phyloP scores from a whole-genome alignment of 2,797 vertebrate species.

The Thaleichthys pacificus region DNA sequence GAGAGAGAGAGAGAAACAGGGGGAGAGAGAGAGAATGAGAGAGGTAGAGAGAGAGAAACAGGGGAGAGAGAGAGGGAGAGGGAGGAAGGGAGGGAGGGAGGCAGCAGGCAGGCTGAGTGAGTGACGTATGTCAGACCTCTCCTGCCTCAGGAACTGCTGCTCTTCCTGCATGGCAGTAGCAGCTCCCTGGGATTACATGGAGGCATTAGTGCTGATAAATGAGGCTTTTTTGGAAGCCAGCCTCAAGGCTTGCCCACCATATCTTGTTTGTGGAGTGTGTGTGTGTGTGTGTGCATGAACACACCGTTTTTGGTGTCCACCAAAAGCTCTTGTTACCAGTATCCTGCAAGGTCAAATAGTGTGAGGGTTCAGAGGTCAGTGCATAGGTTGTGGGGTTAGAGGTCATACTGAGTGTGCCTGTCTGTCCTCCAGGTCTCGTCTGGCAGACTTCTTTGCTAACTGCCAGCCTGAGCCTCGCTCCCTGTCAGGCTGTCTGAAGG shows the following conservation, averaged over 20 bases:
- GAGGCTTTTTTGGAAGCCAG: slow-evolving; percentile 55
- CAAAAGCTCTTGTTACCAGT: no score
- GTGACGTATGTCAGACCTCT: no score
- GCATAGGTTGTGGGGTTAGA: no score
- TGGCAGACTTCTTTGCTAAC: slow-evolving; percentile 96
- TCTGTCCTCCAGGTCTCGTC: slow-evolving; percentile 82
- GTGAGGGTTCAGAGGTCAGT: no score
- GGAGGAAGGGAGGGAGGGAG: no score
- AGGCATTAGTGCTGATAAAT: slow-evolving; percentile 60
- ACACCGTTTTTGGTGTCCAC: no score
- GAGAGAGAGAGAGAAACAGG: background rate
- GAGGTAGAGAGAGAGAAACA: no score
- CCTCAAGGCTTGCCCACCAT: slow-evolving; percentile 34
- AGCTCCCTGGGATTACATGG: slow-evolving; percentile 57
- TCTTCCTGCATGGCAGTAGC: slow-evolving; percentile 10
- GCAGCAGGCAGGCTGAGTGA: no score
- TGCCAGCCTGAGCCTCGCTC: slow-evolving; percentile 70
- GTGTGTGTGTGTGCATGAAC: no score
- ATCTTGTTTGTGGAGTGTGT: background rate
- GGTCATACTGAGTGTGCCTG: no score
- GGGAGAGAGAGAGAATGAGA: background rate
- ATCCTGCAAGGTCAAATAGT: no score
- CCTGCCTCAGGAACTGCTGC: no score
- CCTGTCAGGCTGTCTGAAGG: slow-evolving; percentile 90
- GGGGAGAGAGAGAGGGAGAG: background rate